Evolutionary conservation across 1,140 invertebrate genomes (phyloP).

Genomic region (Paracyclopina nana): DNA sequence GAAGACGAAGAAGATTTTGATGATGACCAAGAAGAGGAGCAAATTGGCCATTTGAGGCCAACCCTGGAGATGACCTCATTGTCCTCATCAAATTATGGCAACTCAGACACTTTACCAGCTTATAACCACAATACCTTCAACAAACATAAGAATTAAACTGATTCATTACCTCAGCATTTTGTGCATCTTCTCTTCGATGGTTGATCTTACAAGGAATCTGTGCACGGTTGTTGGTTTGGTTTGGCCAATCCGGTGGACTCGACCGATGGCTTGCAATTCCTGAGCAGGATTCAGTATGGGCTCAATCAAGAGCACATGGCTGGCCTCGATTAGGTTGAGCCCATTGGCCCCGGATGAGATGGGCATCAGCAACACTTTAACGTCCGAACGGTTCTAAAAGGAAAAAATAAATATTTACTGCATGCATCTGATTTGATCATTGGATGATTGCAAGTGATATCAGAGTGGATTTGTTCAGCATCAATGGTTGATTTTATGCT

Average conservation of each 20-base stretch:
- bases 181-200: conserved; percentile 47
- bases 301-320: conserved; percentile 52
- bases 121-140: background rate
- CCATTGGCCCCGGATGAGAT: conserved; percentile 48
- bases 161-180: conserved; percentile 21
- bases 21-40: background rate
- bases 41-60: background rate
- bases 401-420: too few species aligned
- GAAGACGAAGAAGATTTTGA: background rate
- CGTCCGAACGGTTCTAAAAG: conserved; percentile 27
- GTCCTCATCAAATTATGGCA: background rate
- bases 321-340: conserved; percentile 55
- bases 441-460: too few species aligned
- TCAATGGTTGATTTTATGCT: too few species aligned
- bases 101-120: background rate
- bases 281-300: conserved; percentile 49
- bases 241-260: conserved; percentile 58
- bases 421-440: too few species aligned
- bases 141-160: too few species aligned
- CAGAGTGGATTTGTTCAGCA: too few species aligned
- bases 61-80: background rate
- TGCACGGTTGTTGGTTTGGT: conserved; percentile 32
- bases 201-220: conserved; percentile 42
- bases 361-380: conserved; percentile 45
- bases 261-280: conserved; percentile 52